Evolutionary conservation across 2,113 vertebrate species (phyloP).

Genomic region (Myrmophylax atrothorax): DNA sequence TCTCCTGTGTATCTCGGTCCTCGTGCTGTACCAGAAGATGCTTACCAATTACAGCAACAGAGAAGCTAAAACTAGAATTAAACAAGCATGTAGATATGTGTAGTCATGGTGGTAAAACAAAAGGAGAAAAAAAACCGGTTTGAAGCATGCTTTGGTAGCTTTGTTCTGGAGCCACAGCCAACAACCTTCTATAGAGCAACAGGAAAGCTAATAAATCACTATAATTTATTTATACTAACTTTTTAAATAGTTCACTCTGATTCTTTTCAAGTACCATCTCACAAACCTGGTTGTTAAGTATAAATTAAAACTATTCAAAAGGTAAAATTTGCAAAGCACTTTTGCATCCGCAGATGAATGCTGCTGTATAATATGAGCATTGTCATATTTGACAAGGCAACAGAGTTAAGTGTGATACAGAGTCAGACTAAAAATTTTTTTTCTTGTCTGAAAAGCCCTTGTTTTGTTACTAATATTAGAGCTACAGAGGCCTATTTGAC

Average conservation of each 20-base stretch:
- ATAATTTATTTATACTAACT: conserved; percentile 52
- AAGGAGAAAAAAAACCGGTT: neutral
- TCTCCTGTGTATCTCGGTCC: neutral
- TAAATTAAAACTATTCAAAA: conserved; percentile 59
- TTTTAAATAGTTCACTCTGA: conserved; percentile 29
- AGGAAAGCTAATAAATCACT: conserved; percentile 40
- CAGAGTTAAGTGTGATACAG: conserved; percentile 65
- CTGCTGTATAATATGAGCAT: conserved; percentile 43
- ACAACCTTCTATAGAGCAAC: neutral
- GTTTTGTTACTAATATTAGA: conserved; percentile 73
- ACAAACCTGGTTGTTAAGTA: conserved; percentile 13
- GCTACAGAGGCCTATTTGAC: conserved; percentile 63
- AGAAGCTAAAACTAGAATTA: neutral
- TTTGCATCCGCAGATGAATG: conserved; percentile 51
- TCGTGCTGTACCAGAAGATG: neutral
- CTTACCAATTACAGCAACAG: neutral
- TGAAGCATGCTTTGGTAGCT: neutral
- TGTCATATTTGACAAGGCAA: conserved; percentile 71
- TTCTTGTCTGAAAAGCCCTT: conserved; percentile 68
- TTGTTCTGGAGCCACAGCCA: neutral
- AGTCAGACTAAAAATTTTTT: conserved; percentile 64
- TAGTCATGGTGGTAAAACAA: neutral
- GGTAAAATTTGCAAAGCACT: conserved; percentile 53
- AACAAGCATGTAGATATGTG: neutral
- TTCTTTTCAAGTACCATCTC: conserved; percentile 33